phyloP scores from a whole-genome alignment of 1,140 invertebrate genomes.

The Sminthurides bifidus region DNA sequence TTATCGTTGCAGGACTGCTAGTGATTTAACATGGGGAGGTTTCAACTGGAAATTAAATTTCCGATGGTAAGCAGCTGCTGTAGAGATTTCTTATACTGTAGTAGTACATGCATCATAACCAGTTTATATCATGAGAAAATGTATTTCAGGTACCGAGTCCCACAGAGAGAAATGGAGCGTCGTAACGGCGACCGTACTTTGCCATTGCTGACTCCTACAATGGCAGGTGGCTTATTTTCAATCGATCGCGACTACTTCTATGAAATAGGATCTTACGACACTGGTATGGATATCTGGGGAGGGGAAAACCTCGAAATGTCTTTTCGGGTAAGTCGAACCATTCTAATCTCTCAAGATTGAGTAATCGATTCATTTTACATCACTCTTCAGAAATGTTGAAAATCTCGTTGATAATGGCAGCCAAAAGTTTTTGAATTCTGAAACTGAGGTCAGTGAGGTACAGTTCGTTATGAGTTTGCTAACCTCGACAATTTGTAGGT shows the following conservation, averaged over 20 bases:
- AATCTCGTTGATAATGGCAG: too few species aligned
- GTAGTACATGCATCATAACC: constrained; percentile 9
- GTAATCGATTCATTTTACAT: too few species aligned
- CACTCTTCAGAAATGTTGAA: too few species aligned
- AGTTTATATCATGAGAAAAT: background rate
- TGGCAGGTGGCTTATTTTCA: constrained; percentile 97
- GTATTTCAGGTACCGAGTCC: constrained; percentile 73
- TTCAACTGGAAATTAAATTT: constrained; percentile 99
- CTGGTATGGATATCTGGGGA: constrained; percentile 99
- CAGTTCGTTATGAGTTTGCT: too few species aligned
- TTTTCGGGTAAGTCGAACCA: constrained; percentile 81
- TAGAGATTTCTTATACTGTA: background rate
- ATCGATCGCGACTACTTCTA: constrained; percentile 96
- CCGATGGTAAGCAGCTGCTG: constrained; percentile 58
- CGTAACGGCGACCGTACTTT: constrained; percentile 76
- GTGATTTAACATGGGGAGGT: constrained; percentile 88
- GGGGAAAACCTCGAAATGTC: constrained; percentile 99
- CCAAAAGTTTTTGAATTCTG: too few species aligned
- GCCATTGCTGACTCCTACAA: constrained; percentile 86
- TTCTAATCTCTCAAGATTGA: too few species aligned
- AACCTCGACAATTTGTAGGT: too few species aligned
- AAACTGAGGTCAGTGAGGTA: too few species aligned
- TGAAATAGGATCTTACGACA: constrained; percentile 91
- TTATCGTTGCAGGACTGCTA: constrained; percentile 54
- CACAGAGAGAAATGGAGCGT: constrained; percentile 84